Conservation (phyloP, 2,113 vertebrate species). For the Lampris incognitus region DNA sequence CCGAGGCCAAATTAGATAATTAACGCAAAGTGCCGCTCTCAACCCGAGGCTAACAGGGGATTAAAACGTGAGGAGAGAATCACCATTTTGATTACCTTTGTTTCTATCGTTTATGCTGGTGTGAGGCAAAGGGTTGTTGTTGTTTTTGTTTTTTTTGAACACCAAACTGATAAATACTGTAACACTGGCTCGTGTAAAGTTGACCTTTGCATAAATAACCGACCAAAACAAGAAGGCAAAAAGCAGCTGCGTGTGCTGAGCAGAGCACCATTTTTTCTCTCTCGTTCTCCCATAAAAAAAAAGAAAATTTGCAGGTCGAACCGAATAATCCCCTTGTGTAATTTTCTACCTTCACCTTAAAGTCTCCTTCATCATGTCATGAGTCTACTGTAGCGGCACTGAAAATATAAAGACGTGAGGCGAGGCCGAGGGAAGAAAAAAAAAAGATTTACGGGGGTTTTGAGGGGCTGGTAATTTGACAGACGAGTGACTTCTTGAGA, state of each 20-base stretch:
- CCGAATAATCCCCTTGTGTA: background rate
- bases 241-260: background rate
- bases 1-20: background rate
- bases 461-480: no score
- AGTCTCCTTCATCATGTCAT: background rate
- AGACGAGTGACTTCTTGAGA: no score
- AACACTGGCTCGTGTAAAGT: background rate
- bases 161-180: no score
- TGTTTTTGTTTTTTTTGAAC: background rate
- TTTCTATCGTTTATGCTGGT: background rate
- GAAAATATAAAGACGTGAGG: background rate
- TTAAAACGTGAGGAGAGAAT: background rate
- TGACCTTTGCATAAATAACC: background rate
- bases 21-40: background rate
- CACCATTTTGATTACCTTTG: background rate
- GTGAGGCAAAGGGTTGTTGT: background rate
- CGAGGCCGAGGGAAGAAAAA: no score
- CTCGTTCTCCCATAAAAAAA: background rate
- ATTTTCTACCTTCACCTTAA: constrained; percentile 1
- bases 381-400: background rate
- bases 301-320: no score
- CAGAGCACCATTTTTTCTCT: no score
- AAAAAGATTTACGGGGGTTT: no score
- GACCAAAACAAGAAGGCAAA: no score
- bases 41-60: background rate